Base-by-base conservation (phyloP, 2,113 vertebrate species). In the Candoia aspera region DNA sequence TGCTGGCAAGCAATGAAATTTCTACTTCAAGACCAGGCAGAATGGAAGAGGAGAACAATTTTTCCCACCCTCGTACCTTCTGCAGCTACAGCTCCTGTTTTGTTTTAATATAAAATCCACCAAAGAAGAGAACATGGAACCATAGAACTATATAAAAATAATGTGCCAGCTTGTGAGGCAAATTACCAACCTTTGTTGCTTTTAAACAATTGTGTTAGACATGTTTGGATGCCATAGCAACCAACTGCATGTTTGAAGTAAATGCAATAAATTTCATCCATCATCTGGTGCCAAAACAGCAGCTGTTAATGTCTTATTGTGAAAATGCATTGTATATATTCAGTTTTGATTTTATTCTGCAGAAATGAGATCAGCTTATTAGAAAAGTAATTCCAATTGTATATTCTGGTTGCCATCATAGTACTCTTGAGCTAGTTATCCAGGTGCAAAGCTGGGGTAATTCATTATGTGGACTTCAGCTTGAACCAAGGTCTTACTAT, bases 141-240 rank as follows among this genome's bases (percentile, higher is more conserved):
- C 87, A 62, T 37, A 89, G 42, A 92, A 79, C 24, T 79, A 55
- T 33, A 62, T 29, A 85, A 59, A 62, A 89, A 89, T 62, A 23
- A 62, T 26, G 60, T 89, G 73, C 79, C 29, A 37, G 84, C 46
- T 88, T 92, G 57, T 73, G 86, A 95, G 89, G 59, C 79, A 87
- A 0, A 29, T 91, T 57, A 68, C 49, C 46, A 94, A 26, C 26
- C 91, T 95, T 95, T 95, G 55, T 94, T 93, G 90, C 33, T 93
- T 95, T 95, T 95, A 68, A 95, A 93, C 68, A 93, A 94, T 93
- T 86, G 92, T 59, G 93, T 97, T 93, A 94, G 92, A 90, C 89
- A 84, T 2, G 94, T 26, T 60, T 19, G 0, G 79, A 95, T 97
- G 58, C 92, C 90, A 92, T 93, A 91, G 94, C 87, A 96, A 96